Evolutionary conservation across 2,888 invertebrate species (phyloP), one percentile per base, ranked within the genome.

Genomic region (Apotomis capreana): DNA sequence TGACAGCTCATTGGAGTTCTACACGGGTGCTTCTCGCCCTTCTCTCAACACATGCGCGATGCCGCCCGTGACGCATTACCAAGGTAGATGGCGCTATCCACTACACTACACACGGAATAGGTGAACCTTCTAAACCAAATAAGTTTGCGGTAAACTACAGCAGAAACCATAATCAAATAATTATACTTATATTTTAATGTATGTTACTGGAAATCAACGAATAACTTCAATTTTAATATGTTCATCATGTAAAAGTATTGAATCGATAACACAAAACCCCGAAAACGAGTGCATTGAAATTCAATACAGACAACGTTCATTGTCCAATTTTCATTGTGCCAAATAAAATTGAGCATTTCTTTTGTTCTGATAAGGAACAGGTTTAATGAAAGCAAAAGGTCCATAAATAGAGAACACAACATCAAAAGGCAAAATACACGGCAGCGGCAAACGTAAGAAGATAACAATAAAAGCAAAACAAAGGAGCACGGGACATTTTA

Each of bases 401-500:
- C 57, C 13, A 59, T 62, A 46, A 58, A 57, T 52, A 68, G 36
- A 37, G 55, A 52, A 52, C 13, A 80, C 64, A 76, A 80, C 80
- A 79, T 81, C 76, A 78, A 80, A 80, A 76, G 75, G 68, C 69
- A 77, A 73, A 70, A 46, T 70, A 70, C 59, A 72, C 73, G 70
- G 76, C 75, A 72, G 76, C 78, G 79, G 72, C 69, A 57, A 77
- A 74, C 76, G 75, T 78, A 82, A 79, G 77, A 71, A 79, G 80
- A 83, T 79, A 79, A 84, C 78, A 82, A 82, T 80, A 83, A 83
- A 83, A 77, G 73, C 70, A 76, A 78, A 78, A 74, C 77, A 78
- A 79, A 78, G 78, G 78, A 59, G 76, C 59, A 71, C 78, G 79
- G 78, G 74, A 80, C 75, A 76, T 79, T 84, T 81, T 79, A 78